phyloP scores from a whole-genome alignment of 2,888 invertebrate genomes.

The Hetaerina titia region DNA sequence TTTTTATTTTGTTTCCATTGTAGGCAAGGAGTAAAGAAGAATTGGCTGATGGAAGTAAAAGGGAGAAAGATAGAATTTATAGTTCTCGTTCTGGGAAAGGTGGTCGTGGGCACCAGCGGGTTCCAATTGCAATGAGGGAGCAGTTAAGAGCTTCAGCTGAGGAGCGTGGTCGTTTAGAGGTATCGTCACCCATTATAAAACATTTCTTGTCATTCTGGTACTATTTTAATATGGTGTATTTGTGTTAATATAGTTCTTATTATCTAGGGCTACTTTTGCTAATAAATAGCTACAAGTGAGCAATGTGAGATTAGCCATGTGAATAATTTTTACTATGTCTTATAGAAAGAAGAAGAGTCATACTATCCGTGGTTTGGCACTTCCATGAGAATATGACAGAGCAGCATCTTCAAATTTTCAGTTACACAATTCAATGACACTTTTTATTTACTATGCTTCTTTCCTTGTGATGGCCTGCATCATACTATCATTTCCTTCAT shows the following conservation, averaged over 20 bases:
- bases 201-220: neutral
- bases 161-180: slow-evolving; percentile 62
- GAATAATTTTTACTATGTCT: too few relatives aligned
- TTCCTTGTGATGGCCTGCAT: too few relatives aligned
- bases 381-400: too few relatives aligned
- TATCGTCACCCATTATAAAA: slow-evolving; percentile 50
- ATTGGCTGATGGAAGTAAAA: slow-evolving; percentile 62
- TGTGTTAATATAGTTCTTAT: neutral
- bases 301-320: too few relatives aligned
- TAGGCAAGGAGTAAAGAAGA: slow-evolving; percentile 64
- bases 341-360: too few relatives aligned
- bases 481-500: too few relatives aligned
- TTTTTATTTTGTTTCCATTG: slow-evolving; percentile 61
- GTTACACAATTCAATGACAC: too few relatives aligned
- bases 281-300: too few relatives aligned
- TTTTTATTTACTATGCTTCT: too few relatives aligned
- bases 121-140: slow-evolving; percentile 62
- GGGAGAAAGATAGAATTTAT: slow-evolving; percentile 64
- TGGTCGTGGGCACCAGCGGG: slow-evolving; percentile 52
- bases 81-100: slow-evolving; percentile 64
- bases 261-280: neutral
- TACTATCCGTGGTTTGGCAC: too few relatives aligned
- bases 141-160: slow-evolving; percentile 63
- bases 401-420: too few relatives aligned
- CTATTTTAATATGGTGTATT: neutral